These are phyloP conservation scores for Entomobrya multifasciata DNA, from an alignment of 2,888 invertebrate genomes.

Conservation along the genomic window DNA sequence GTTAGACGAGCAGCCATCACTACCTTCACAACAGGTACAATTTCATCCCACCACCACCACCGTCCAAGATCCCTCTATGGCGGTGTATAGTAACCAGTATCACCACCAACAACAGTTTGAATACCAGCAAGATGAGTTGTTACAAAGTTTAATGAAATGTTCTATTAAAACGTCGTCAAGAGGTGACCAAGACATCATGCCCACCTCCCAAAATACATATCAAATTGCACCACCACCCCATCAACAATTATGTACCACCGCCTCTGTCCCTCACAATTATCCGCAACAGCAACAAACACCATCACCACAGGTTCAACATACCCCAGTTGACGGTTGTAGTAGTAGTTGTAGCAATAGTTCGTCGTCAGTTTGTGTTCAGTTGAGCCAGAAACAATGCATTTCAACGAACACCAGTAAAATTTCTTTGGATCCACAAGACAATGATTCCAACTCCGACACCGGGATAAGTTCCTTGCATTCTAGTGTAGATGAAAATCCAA, in stretches of 20 bases:
- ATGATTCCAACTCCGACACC: conserved; percentile 83
- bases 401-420: conserved; percentile 21
- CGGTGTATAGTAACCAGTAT: too few species aligned
- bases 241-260: too few species aligned
- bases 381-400: conserved; percentile 58
- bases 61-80: too few species aligned
- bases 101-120: background rate
- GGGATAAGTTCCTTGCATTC: conserved; percentile 83
- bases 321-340: conserved; percentile 30
- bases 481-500: conserved; percentile 81
- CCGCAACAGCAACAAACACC: conserved; percentile 31
- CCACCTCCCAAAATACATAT: conserved; percentile 2
- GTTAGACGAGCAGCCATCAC: too few species aligned
- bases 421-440: conserved; percentile 79
- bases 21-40: background rate
- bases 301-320: background rate
- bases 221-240: conserved; percentile 11
- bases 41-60: background rate
- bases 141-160: conserved; percentile 1
- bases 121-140: background rate
- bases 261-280: conserved; percentile 8
- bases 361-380: conserved; percentile 64
- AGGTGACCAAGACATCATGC: background rate
- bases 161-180: background rate
- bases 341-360: conserved; percentile 61